phyloP scores from a whole-genome alignment of 2,797 vertebrate genomes.

The Sebastes aleutianus region DNA sequence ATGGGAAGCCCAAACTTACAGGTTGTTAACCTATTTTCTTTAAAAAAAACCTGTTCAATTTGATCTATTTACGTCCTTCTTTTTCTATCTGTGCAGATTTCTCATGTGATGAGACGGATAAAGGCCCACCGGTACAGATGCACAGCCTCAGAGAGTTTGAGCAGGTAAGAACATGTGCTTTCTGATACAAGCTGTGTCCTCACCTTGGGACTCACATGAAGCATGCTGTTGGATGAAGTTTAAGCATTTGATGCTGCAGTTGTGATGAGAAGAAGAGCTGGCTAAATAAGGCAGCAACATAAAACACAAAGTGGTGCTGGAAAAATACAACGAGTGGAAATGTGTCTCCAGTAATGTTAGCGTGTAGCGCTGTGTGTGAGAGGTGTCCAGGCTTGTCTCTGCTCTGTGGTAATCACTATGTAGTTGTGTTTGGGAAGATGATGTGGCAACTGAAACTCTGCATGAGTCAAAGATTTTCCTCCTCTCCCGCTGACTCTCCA shows the following conservation, averaged over 20 bases:
- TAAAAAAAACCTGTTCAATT: neutral
- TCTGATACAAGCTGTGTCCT: neutral
- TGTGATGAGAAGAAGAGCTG: neutral
- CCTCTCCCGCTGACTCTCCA: neutral
- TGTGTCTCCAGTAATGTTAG: neutral
- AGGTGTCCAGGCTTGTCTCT: conserved; percentile 31
- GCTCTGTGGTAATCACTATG: conserved; percentile 22
- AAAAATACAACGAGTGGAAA: neutral
- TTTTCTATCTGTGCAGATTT: conserved; percentile 66
- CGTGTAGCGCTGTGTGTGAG: neutral
- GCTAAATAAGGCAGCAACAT: neutral
- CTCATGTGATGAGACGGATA: conserved; percentile 74
- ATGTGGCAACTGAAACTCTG: conserved; percentile 38
- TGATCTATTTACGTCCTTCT: neutral
- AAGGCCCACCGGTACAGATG: conserved; percentile 81
- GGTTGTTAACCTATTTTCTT: neutral
- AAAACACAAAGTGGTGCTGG: neutral
- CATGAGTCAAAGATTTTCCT: conserved; percentile 8
- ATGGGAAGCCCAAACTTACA: neutral
- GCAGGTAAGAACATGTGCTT: conserved; percentile 80
- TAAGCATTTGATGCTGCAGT: neutral
- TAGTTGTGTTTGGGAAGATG: conserved; percentile 45
- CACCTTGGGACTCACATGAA: neutral
- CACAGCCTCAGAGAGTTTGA: conserved; percentile 91
- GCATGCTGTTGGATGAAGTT: neutral